Percentiles rank a stretch among this genome's conserved stretches.
Evolutionary conservation across 2,797 vertebrate genomes (phyloP).

Genomic region (Dendrocincla fuliginosa): DNA sequence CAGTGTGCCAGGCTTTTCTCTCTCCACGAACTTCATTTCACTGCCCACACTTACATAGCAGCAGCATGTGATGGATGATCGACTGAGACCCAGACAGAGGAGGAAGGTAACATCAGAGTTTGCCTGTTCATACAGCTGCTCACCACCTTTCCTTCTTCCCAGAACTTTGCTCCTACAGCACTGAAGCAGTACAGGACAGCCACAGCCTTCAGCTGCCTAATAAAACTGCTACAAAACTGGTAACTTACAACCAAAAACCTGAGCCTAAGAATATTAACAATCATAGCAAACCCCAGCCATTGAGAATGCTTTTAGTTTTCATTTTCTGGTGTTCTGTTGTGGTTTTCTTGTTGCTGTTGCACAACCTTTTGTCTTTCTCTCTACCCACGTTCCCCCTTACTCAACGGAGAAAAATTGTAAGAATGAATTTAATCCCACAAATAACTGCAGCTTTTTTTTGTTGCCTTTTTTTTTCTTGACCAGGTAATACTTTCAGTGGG

Average conservation of each 20-base stretch:
- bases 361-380: neutral
- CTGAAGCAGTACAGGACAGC: neutral
- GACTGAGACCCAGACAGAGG: neutral
- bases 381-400: neutral
- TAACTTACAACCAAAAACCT: neutral
- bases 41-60: neutral
- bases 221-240: neutral
- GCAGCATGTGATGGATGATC: neutral
- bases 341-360: neutral
- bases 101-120: neutral
- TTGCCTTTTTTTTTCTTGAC: neutral
- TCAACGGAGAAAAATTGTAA: neutral
- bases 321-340: neutral
- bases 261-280: neutral
- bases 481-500: rapidly evolving
- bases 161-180: neutral
- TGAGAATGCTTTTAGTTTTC: neutral
- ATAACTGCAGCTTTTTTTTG: neutral
- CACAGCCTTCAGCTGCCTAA: neutral
- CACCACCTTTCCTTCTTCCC: neutral
- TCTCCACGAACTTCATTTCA: neutral
- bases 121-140: neutral
- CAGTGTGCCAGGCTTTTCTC: neutral
- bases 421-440: neutral
- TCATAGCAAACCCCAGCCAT: neutral